phyloP scores from a whole-genome alignment of 2,113 vertebrate genomes.

The Pygathrix nemaeus region DNA sequence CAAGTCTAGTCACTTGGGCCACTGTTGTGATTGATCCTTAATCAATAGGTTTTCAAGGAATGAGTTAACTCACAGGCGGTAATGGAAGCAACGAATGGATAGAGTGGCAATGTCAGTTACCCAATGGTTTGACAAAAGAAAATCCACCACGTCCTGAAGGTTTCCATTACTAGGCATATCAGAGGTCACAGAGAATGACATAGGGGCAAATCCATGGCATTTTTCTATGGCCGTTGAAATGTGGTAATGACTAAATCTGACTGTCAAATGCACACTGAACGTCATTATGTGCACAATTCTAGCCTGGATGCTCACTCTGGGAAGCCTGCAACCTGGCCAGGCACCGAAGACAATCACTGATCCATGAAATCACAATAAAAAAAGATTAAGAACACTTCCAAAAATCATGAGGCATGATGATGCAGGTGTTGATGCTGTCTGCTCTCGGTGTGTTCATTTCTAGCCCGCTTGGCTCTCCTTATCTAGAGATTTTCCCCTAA shows the following conservation, averaged over 20 bases:
- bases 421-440: background rate
- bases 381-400: background rate
- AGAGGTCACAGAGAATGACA: background rate
- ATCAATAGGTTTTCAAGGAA: slow-evolving; percentile 9
- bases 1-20: background rate
- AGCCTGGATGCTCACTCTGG: background rate
- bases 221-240: background rate
- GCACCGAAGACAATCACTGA: background rate
- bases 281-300: background rate
- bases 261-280: background rate
- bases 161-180: background rate
- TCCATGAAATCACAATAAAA: background rate
- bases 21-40: background rate
- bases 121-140: background rate
- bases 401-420: background rate
- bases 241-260: background rate
- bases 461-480: background rate
- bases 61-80: background rate
- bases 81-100: background rate
- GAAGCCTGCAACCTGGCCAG: background rate
- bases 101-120: background rate
- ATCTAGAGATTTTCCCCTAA: background rate
- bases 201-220: background rate
- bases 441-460: background rate
- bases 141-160: background rate